These are phyloP conservation scores for Aplysia californica DNA, from an alignment of 1,140 invertebrate species.

Conservation along the genomic window DNA sequence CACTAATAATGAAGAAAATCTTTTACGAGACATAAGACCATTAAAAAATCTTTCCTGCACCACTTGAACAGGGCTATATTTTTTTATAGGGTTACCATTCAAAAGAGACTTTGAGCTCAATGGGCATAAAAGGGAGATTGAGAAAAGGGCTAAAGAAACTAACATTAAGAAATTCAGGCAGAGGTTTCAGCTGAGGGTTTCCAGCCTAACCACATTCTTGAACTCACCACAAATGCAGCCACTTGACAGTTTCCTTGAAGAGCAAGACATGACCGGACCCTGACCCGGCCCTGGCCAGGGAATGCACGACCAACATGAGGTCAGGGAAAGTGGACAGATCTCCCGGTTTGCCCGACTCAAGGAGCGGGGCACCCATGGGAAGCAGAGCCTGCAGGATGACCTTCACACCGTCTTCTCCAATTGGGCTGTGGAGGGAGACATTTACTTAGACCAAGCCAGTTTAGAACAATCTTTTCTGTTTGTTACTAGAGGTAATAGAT, in stretches of 20 bases:
- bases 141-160: too few species aligned
- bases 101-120: too few species aligned
- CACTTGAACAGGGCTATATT: too few species aligned
- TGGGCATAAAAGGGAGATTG: too few species aligned
- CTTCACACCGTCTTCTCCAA: constrained; percentile 77
- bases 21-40: too few species aligned
- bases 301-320: constrained; percentile 83
- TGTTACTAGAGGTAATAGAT: too few species aligned
- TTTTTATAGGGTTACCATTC: too few species aligned
- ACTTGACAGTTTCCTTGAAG: constrained; percentile 82
- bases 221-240: constrained; percentile 76
- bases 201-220: too few species aligned
- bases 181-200: too few species aligned
- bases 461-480: constrained; percentile 18
- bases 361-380: constrained; percentile 78
- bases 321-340: constrained; percentile 83
- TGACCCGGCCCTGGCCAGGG: constrained; percentile 83
- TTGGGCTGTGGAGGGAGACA: constrained; percentile 46
- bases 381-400: constrained; percentile 82
- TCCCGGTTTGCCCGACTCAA: constrained; percentile 71
- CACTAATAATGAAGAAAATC: too few species aligned
- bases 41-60: too few species aligned
- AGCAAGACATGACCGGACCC: constrained; percentile 81
- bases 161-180: too few species aligned
- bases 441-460: background rate